Percentiles rank a stretch among this genome's conserved stretches.
Conservation (phyloP, 1,140 invertebrate species). For the Bombus sylvicola region DNA sequence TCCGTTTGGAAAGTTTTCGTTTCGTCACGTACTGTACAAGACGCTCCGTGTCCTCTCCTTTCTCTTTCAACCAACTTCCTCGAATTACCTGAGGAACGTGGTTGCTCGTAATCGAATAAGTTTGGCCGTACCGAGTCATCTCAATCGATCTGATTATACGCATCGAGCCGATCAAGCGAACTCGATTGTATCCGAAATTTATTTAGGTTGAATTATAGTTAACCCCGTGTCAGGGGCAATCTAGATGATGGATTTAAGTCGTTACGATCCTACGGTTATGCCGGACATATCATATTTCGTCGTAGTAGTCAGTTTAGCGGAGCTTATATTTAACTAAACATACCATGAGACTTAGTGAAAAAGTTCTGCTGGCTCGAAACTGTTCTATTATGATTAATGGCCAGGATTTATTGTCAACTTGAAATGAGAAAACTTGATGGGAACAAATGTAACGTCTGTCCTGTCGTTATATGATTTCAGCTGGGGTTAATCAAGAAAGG, state of each 20-base stretch:
- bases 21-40: neutral
- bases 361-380: neutral
- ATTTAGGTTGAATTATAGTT: slow-evolving; percentile 30
- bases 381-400: neutral
- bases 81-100: neutral
- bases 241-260: slow-evolving; percentile 30
- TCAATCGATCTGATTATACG: neutral
- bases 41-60: slow-evolving; percentile 17
- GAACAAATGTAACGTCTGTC: neutral
- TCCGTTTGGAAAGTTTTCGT: slow-evolving; percentile 13
- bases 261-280: slow-evolving; percentile 22
- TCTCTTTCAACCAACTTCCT: slow-evolving; percentile 24
- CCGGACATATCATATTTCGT: slow-evolving; percentile 33
- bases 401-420: neutral
- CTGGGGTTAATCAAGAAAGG: neutral
- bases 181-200: neutral
- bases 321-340: slow-evolving; percentile 2
- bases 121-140: neutral
- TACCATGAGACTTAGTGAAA: neutral
- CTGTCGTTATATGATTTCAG: neutral
- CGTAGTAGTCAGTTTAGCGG: slow-evolving; percentile 9
- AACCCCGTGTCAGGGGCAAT: slow-evolving; percentile 13
- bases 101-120: neutral
- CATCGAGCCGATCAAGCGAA: neutral
- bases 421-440: neutral